Conservation (phyloP, 2,888 invertebrate species). For the Pyrochroa serraticornis region DNA sequence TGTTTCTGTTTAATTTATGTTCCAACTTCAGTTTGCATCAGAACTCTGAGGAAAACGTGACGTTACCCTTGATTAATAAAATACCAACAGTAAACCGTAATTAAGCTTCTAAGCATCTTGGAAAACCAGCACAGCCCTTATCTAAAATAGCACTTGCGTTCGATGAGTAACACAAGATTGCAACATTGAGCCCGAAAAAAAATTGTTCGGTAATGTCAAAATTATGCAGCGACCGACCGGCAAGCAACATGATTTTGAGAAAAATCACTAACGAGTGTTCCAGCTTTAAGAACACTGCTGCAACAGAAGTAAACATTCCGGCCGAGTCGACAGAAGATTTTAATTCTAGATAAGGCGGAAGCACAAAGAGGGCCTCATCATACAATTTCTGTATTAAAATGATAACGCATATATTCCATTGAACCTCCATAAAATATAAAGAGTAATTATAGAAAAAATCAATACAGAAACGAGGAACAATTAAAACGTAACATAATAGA, state of each 20-base stretch:
- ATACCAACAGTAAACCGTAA: slow-evolving; percentile 19
- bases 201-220: too few relatives aligned
- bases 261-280: slow-evolving; percentile 21
- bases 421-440: neutral
- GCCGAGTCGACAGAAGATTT: slow-evolving; percentile 17
- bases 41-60: slow-evolving; percentile 19
- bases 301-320: too few relatives aligned
- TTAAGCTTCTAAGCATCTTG: slow-evolving; percentile 20
- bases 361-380: slow-evolving; percentile 1
- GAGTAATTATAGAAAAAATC: slow-evolving; percentile 11
- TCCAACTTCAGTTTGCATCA: slow-evolving; percentile 10
- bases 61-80: slow-evolving; percentile 21
- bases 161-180: slow-evolving; percentile 19
- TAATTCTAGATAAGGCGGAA: slow-evolving; percentile 19
- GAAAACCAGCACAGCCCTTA: slow-evolving; percentile 15
- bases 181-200: too few relatives aligned
- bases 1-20: slow-evolving; percentile 15
- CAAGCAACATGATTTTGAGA: too few relatives aligned
- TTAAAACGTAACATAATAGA: neutral
- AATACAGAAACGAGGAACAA: neutral
- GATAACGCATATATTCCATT: too few relatives aligned
- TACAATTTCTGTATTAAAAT: too few relatives aligned
- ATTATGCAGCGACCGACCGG: too few relatives aligned
- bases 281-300: slow-evolving; percentile 6
- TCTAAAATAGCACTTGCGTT: slow-evolving; percentile 29